Conservation (phyloP, 1,140 invertebrate genomes). For the Lordiphosa collinella region DNA sequence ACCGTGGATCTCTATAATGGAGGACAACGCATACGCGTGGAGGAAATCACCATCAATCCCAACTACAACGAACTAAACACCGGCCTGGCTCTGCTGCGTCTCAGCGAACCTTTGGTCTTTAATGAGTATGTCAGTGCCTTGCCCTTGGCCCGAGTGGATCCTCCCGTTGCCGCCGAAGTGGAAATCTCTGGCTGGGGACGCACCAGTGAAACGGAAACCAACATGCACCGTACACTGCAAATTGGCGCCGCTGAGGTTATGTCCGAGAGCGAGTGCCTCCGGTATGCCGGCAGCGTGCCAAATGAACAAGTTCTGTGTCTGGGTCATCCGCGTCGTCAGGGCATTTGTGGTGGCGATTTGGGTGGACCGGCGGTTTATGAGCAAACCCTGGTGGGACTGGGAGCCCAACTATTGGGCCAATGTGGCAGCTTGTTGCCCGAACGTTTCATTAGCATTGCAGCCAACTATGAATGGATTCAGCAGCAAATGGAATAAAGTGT, state of each 20-base stretch:
- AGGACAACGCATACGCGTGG: constrained; percentile 48
- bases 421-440: constrained; percentile 63
- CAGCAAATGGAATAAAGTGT: constrained; percentile 44
- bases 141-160: constrained; percentile 26
- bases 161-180: constrained; percentile 31
- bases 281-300: background rate
- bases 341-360: constrained; percentile 60
- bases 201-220: constrained; percentile 26
- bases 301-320: constrained; percentile 61
- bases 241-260: constrained; percentile 37
- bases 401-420: constrained; percentile 43
- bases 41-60: constrained; percentile 54
- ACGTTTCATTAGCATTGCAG: constrained; percentile 58
- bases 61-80: constrained; percentile 50
- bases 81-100: constrained; percentile 58
- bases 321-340: constrained; percentile 47
- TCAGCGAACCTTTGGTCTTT: constrained; percentile 42
- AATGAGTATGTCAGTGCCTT: constrained; percentile 36
- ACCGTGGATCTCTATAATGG: constrained; percentile 58
- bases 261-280: constrained; percentile 18
- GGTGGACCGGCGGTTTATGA: constrained; percentile 64
- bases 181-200: constrained; percentile 72
- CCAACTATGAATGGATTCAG: constrained; percentile 59
- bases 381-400: constrained; percentile 49
- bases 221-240: constrained; percentile 57